Percentiles rank a stretch among this genome's conserved stretches.
Conservation (phyloP, 2,113 vertebrate genomes). For the Balaeniceps rex region DNA sequence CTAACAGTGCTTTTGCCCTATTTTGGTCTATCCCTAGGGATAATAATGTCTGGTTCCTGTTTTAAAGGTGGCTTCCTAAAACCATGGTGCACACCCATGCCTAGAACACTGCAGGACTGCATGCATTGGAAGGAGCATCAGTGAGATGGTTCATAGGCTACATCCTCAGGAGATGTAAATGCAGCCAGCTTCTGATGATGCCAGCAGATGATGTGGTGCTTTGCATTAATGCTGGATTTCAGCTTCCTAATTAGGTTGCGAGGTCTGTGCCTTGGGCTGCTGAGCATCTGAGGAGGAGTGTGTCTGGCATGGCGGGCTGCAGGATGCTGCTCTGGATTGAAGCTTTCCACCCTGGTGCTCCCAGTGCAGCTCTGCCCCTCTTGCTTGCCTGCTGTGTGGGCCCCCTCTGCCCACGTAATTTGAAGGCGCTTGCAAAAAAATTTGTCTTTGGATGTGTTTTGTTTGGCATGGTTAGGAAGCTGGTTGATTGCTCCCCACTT, state of each 20-base stretch:
- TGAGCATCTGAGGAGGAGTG: not conserved
- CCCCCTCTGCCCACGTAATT: accelerated
- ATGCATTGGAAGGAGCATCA: accelerated
- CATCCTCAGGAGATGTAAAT: not conserved
- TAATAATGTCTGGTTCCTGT: not conserved
- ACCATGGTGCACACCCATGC: not conserved
- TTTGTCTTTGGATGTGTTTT: accelerated
- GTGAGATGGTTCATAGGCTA: not conserved
- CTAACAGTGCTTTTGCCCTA: not conserved
- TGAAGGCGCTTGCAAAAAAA: not conserved
- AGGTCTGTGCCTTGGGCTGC: not conserved
- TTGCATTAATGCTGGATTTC: not conserved
- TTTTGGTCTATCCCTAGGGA: not conserved
- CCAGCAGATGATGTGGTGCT: not conserved
- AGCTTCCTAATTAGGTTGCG: not conserved
- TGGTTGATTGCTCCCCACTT: not conserved
- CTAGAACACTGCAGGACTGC: not conserved
- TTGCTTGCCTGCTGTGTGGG: accelerated
- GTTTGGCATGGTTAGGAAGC: too few species aligned
- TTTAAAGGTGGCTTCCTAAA: not conserved
- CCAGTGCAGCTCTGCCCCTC: not conserved
- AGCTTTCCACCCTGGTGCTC: not conserved
- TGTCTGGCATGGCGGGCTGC: not conserved
- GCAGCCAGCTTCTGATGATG: accelerated
- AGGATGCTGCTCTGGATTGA: not conserved